Evolutionary conservation across 2,113 vertebrate species (phyloP).

Genomic region (Thamnaconus septentrionalis): DNA sequence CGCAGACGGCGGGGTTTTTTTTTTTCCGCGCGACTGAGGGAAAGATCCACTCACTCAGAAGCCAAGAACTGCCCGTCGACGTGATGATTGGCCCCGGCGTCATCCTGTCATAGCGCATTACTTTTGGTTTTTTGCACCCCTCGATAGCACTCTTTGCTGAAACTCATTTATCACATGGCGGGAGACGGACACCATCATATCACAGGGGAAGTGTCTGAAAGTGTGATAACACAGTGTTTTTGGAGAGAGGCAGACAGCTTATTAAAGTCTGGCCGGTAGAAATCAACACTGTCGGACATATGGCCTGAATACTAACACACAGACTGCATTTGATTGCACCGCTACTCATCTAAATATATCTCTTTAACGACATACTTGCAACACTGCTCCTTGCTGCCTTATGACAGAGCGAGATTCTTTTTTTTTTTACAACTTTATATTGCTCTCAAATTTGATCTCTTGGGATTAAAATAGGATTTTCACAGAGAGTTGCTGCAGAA

Average conservation of each 20-base stretch:
- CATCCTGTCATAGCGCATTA: conserved; percentile 57
- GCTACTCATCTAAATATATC: neutral
- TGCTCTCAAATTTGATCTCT: no score
- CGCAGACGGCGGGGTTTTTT: neutral
- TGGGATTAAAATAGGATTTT: no score
- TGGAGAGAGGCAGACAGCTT: conserved; percentile 25
- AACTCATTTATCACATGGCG: conserved; percentile 60
- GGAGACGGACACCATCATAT: conserved; percentile 45
- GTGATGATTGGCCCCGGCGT: conserved; percentile 48
- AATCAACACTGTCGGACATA: conserved; percentile 4
- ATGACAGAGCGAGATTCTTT: no score
- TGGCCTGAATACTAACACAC: neutral
- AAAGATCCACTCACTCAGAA: conserved; percentile 30
- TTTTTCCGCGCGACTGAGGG: conserved; percentile 18
- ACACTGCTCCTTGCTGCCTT: no score
- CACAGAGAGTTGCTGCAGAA: no score
- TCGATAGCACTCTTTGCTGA: conserved; percentile 44
- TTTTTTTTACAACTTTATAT: no score
- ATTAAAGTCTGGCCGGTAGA: conserved; percentile 21
- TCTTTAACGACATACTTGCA: neutral
- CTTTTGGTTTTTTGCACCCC: conserved; percentile 56
- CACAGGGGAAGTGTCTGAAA: conserved; percentile 44
- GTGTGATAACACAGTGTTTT: conserved; percentile 43
- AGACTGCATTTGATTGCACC: neutral
- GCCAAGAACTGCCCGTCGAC: conserved; percentile 29